Base-by-base conservation (phyloP, 2,797 vertebrate species). In the Hydrophis major region DNA sequence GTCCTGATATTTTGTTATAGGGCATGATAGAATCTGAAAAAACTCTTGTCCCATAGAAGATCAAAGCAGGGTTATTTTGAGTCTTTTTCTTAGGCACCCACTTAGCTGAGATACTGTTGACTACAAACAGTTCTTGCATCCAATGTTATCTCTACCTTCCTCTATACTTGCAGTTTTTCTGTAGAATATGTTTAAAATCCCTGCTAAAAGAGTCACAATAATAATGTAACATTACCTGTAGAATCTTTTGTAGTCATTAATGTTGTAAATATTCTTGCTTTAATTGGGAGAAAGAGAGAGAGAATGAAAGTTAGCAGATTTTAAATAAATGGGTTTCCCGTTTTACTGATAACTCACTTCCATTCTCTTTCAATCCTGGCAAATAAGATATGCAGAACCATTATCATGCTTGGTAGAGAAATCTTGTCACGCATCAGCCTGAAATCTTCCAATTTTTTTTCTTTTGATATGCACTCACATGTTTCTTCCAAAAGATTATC, bases 201-300 rank as follows among this genome's bases (percentile, higher is more conserved):
- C 20, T 83, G 74, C 74, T 83, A 83, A 25, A 47, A 83, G 74
- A 47, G 7, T 78, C n/a, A 37, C 20, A 18, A 42, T 11, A 37
- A 50, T 86, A 90, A 32, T 88, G 55, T 18, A 60, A 6, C 1
- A 37, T 22, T 93, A 99, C 99, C 98, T 97, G 98, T 98, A 0
- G 96, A 94, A 96, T 99, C 99, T 95, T 98, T 98, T 0, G 98
- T 99, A n/a, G 99, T 99, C 97, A 98, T 97, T 42, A 98, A 32
- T 11, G 99, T 99, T 92, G 99, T 99, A 96, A 98, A 96, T 97
- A 99, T 98, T 96, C 99, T 98, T 18, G 98, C 99, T 99, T 98
- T 93, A 97, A 96, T 96, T 97, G 55, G 95, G 96, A 96, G 55
- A 25, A 63, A 63, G 11, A 4, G 91, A 92, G 78, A 25, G 87